A percentile compares a stretch with the other conserved stretches of the same genome.
Conservation (phyloP, 2,113 vertebrate species). For the Seriola aureovittata region DNA sequence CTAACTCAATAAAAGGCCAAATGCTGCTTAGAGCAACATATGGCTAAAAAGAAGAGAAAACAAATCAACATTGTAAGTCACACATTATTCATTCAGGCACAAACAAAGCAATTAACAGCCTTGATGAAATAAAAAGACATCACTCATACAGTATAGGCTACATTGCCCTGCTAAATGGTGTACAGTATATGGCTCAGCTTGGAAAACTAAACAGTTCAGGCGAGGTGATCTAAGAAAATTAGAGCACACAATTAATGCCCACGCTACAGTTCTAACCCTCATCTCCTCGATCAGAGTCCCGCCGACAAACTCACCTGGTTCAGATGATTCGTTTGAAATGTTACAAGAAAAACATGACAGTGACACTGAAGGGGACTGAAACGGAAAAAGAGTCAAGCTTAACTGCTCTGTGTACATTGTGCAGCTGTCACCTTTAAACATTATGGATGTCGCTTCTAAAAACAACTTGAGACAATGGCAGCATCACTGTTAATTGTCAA, state of each 20-base stretch:
- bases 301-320: background rate
- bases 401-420: slow-evolving; percentile 9
- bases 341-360: slow-evolving; percentile 42
- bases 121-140: slow-evolving; percentile 53
- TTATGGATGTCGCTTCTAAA: background rate
- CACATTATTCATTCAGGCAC: slow-evolving; percentile 72
- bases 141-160: slow-evolving; percentile 69
- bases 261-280: slow-evolving; percentile 55
- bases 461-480: slow-evolving; percentile 16
- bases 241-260: slow-evolving; percentile 71
- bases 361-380: background rate
- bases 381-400: background rate
- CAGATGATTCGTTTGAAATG: slow-evolving; percentile 44
- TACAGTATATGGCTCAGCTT: slow-evolving; percentile 78
- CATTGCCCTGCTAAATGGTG: slow-evolving; percentile 65
- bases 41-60: slow-evolving; percentile 41
- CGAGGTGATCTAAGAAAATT: slow-evolving; percentile 53
- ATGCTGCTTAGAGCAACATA: slow-evolving; percentile 28
- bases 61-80: slow-evolving; percentile 51
- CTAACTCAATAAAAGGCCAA: slow-evolving; percentile 65
- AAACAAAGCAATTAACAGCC: slow-evolving; percentile 66
- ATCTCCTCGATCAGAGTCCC: slow-evolving; percentile 9
- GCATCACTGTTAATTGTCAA: slow-evolving; percentile 1
- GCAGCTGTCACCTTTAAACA: slow-evolving; percentile 22
- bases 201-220: slow-evolving; percentile 60